Evolutionary conservation across 2,888 invertebrate genomes (phyloP).

Genomic region (Scaeva pyrastri): DNA sequence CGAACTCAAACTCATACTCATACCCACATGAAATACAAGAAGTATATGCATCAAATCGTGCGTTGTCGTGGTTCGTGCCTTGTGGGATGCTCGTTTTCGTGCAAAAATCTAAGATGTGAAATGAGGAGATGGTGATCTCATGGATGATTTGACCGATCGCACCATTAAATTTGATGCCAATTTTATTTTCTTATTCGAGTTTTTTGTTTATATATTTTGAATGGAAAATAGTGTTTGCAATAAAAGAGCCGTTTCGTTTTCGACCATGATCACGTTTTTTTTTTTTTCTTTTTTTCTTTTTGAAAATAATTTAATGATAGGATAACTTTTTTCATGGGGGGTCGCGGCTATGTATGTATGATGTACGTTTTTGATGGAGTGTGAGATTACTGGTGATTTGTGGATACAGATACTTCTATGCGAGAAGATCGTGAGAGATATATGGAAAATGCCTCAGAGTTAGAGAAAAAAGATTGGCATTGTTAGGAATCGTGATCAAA

Average conservation of each 20-base stretch:
- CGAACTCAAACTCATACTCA: no score
- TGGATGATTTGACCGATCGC: constrained; percentile 26
- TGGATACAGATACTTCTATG: not conserved
- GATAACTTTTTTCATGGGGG: constrained; percentile 10
- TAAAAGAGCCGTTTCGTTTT: constrained; percentile 11
- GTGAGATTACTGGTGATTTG: constrained; percentile 29
- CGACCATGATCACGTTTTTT: not conserved
- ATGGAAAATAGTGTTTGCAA: constrained; percentile 8
- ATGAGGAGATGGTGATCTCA: constrained; percentile 14
- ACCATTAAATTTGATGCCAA: constrained; percentile 25
- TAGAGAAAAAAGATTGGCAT: not conserved
- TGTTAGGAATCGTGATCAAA: constrained; percentile 22
- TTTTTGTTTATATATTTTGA: not conserved
- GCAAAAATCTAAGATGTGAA: constrained; percentile 9
- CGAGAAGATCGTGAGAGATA: constrained; percentile 19
- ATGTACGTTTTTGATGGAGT: constrained; percentile 27
- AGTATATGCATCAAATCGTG: not conserved
- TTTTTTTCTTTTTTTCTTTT: not conserved
- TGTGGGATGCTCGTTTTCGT: no score
- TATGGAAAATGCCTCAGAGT: constrained; percentile 10
- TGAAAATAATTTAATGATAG: constrained; percentile 29
- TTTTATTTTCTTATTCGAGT: not conserved
- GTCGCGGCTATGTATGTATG: no score
- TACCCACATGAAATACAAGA: not conserved
- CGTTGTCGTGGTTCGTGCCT: no score